Evolutionary conservation across 2,113 vertebrate genomes (phyloP), one percentile per base, ranked within the genome.

Genomic region (Spilogale gracilis): DNA sequence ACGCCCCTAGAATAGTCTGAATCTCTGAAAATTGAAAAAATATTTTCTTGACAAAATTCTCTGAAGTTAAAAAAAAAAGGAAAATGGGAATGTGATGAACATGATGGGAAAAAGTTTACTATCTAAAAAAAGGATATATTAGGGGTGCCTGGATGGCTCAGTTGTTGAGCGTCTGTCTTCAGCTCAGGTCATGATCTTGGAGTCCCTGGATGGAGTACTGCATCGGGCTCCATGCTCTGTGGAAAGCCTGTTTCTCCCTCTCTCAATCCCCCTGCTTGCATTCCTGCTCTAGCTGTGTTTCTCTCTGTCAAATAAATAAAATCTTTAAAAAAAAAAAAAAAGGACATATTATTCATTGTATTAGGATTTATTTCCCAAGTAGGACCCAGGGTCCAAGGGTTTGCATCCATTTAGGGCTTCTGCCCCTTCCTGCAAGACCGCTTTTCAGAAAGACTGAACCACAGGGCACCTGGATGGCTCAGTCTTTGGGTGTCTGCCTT

Each of bases 61-160:
- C 84, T 78, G 18, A 85, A 73, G 48, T n/a, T 21, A 18, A 78
- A 50, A 89, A 20, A 71, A 71, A 89, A 52, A 81, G 76, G 56
- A 85, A 96, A 84, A 91, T 38, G 52, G 25, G 38, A 71, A 67
- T 58, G 38, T 96, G 82, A 89, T 38, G 69, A 79, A 89, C n/a
- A 50, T 45, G 38, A 84, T 25, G 78, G 88, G 58, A 67, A 67
- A 95, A 92, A 93, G 67, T 38, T 92, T 93, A 85, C 30, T 65
- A 58, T 67, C 74, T 83, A 32, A 86, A 83, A 67, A 78, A 91
- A 89, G 7, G 2, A 87, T 65, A 86, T 67, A 48, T 38, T 38
- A 38, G 38, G 38, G 38, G 38, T 38, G 38, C 38, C 38, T 38
- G 38, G 38, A 38, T 38, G 38, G 38, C 38, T 38, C 38, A 38